A percentile compares a stretch with the other conserved stretches of the same genome.
These are phyloP conservation scores for Glyphotaelius pellucidus DNA, from an alignment of 2,888 invertebrate species.

Conservation along the genomic window DNA sequence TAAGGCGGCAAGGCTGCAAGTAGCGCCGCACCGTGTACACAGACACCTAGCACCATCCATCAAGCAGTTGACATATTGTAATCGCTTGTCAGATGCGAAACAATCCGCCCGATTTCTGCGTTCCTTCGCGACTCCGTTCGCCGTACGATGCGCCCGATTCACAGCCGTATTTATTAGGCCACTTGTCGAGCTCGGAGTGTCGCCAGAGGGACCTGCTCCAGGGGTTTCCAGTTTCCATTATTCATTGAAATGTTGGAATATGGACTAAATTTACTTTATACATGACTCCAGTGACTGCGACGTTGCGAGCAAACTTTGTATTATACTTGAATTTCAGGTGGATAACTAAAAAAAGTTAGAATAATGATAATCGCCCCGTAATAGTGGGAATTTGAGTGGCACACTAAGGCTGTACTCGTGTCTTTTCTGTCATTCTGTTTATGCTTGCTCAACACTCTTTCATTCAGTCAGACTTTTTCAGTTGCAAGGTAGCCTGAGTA, in stretches of 20 bases:
- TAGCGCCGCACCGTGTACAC: slow-evolving; percentile 20
- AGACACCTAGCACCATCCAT: slow-evolving; percentile 60
- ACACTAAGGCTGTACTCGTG: neutral
- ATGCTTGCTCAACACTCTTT: neutral
- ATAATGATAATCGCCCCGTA: too few species aligned
- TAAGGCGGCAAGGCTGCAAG: neutral
- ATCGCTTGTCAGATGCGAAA: slow-evolving; percentile 49
- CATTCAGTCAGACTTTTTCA: neutral
- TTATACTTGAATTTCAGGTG: neutral
- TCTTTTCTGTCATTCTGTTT: neutral
- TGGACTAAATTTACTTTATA: neutral
- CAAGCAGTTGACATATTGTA: slow-evolving; percentile 62
- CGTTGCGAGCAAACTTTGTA: neutral
- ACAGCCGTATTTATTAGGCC: slow-evolving; percentile 21
- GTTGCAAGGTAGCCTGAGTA: neutral
- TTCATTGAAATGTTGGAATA: neutral
- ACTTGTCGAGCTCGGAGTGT: slow-evolving; percentile 32
- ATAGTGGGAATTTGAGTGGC: neutral
- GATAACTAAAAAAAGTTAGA: neutral
- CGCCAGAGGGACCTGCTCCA: neutral
- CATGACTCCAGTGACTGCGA: neutral
- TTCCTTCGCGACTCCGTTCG: slow-evolving; percentile 10
- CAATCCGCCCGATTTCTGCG: slow-evolving; percentile 44
- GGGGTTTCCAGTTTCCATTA: neutral
- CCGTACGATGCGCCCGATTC: slow-evolving; percentile 15